Evolutionary conservation across 2,888 invertebrate species (phyloP).

Genomic region (Marronus borbonicus): DNA sequence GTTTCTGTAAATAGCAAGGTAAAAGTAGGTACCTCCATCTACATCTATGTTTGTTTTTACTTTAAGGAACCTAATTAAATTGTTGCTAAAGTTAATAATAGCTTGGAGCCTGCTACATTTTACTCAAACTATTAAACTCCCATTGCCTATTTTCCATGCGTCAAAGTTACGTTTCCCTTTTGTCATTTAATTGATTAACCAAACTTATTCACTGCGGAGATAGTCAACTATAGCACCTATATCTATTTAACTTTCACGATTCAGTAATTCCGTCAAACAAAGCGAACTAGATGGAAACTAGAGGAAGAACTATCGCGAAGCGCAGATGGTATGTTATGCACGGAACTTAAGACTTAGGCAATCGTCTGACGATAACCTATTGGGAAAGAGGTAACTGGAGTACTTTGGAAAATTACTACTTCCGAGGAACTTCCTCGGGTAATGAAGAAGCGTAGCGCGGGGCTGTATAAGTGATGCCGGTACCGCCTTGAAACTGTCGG

Average conservation of each 20-base stretch:
- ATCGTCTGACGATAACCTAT: slow-evolving; percentile 18
- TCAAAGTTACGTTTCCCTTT: slow-evolving; percentile 2
- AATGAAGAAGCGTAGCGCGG: slow-evolving; percentile 1
- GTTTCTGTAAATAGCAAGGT: too few species aligned
- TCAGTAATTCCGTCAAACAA: slow-evolving; percentile 17
- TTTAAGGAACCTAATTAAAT: too few species aligned
- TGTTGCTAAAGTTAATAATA: too few species aligned
- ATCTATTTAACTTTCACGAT: slow-evolving; percentile 19
- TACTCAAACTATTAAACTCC: not conserved
- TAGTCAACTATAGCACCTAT: not conserved
- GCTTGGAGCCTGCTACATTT: too few species aligned
- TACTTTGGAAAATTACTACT: slow-evolving; percentile 14
- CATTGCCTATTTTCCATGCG: not conserved
- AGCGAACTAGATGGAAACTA: slow-evolving; percentile 16
- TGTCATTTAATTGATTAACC: slow-evolving; percentile 3
- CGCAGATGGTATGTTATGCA: slow-evolving; percentile 10
- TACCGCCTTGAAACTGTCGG: not conserved
- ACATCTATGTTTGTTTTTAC: too few species aligned
- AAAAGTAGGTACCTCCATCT: too few species aligned
- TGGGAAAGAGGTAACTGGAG: slow-evolving; percentile 12
- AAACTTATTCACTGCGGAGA: slow-evolving; percentile 1
- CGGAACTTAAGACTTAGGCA: slow-evolving; percentile 14
- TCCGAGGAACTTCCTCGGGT: not conserved
- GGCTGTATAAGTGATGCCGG: not conserved
- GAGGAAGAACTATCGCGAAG: slow-evolving; percentile 10